Conservation (phyloP, 2,797 vertebrate genomes). For the Cossypha niveicapilla region DNA sequence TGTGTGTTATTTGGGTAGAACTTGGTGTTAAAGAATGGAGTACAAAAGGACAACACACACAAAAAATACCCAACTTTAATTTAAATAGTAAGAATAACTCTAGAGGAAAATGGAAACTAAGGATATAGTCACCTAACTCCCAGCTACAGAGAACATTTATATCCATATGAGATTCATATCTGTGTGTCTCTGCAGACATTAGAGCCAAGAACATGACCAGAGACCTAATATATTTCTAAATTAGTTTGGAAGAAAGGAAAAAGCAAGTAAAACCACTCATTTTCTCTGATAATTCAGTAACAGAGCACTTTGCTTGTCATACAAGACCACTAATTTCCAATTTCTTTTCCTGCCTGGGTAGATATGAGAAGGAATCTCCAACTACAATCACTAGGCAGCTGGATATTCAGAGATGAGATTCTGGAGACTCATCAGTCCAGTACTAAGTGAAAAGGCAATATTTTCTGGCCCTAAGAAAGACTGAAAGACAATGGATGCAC, state of each 20-base stretch:
- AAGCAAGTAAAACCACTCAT: background rate
- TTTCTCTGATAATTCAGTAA: background rate
- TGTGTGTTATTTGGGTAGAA: background rate
- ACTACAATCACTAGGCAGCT: background rate
- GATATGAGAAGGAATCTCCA: background rate
- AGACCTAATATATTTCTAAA: background rate
- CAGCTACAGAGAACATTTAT: background rate
- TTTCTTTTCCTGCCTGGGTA: background rate
- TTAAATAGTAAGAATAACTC: background rate
- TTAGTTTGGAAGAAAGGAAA: background rate
- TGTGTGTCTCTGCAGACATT: background rate
- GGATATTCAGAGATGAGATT: background rate
- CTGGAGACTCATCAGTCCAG: background rate
- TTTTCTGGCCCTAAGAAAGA: background rate
- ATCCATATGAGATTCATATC: background rate
- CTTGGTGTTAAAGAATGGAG: background rate
- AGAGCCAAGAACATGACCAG: background rate
- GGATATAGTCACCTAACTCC: background rate
- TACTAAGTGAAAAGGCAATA: background rate
- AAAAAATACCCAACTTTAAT: background rate
- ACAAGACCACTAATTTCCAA: background rate
- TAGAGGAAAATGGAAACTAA: background rate
- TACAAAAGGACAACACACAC: background rate
- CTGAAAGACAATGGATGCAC: background rate
- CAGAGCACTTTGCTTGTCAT: background rate